phyloP scores from a whole-genome alignment of 1,140 invertebrate genomes.

The Meteorus sp. region DNA sequence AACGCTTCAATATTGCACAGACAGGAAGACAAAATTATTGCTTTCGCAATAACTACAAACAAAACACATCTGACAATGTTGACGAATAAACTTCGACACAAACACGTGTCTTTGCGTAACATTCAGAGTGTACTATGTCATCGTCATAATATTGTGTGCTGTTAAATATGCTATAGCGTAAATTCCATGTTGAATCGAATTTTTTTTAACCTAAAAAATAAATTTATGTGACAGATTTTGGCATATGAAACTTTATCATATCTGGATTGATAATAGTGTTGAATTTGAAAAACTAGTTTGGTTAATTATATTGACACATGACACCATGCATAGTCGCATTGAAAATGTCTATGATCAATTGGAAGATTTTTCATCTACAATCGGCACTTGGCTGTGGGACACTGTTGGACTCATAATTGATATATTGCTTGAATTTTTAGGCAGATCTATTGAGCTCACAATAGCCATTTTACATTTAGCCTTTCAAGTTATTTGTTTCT shows the following conservation, averaged over 20 bases:
- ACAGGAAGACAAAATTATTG: too few relatives aligned
- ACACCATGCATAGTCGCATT: slow-evolving; percentile 32
- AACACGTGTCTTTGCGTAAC: background rate
- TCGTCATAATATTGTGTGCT: background rate
- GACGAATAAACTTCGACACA: background rate
- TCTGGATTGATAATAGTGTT: too few relatives aligned
- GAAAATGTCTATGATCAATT: slow-evolving; percentile 31
- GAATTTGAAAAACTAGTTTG: background rate
- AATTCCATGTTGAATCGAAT: background rate
- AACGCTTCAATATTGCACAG: too few relatives aligned
- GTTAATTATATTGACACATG: background rate
- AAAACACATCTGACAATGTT: background rate
- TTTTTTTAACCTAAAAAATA: background rate
- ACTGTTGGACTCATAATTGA: slow-evolving; percentile 39
- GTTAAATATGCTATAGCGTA: too few relatives aligned
- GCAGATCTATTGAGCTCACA: slow-evolving; percentile 39
- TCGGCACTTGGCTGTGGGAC: slow-evolving; percentile 39
- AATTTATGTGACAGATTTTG: too few relatives aligned
- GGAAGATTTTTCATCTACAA: slow-evolving; percentile 27
- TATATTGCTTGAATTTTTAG: slow-evolving; percentile 41
- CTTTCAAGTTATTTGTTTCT: slow-evolving; percentile 40
- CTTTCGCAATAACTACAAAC: background rate
- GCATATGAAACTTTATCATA: background rate
- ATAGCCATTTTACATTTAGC: slow-evolving; percentile 39
- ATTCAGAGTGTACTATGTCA: background rate